phyloP scores from a whole-genome alignment of 2,888 invertebrate genomes.

The Agonum fuliginosum region DNA sequence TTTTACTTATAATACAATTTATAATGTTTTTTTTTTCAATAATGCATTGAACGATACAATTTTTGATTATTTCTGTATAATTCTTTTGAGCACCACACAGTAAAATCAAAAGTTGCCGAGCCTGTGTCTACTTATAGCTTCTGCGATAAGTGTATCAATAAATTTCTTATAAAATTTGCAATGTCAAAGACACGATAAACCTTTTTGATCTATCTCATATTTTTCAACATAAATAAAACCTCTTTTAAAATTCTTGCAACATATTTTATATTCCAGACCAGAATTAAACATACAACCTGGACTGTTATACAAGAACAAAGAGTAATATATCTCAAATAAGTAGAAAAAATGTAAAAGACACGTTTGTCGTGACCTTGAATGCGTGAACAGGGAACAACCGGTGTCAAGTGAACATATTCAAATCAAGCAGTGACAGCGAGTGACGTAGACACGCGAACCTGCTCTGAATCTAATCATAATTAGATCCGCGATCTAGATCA shows the following conservation, averaged over 20 bases:
- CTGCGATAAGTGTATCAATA: not conserved
- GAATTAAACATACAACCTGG: conserved; percentile 40
- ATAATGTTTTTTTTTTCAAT: too few relatives aligned
- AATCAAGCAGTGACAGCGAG: conserved; percentile 30
- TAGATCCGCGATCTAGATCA: not conserved
- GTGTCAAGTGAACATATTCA: conserved; percentile 43
- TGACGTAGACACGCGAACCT: conserved; percentile 7
- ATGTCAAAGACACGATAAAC: not conserved
- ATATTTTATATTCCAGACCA: conserved; percentile 49
- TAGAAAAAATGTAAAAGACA: conserved; percentile 38
- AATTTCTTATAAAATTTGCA: not conserved
- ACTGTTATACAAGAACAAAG: conserved; percentile 45
- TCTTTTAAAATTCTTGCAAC: conserved; percentile 31
- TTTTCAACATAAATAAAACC: conserved; percentile 31
- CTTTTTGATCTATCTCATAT: not conserved
- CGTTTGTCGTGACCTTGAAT: conserved; percentile 30
- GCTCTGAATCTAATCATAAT: conserved; percentile 17
- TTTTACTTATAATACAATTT: too few relatives aligned
- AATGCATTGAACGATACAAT: too few relatives aligned
- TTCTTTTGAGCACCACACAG: too few relatives aligned
- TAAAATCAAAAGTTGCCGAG: too few relatives aligned
- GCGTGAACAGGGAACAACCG: conserved; percentile 28
- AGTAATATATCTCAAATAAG: conserved; percentile 44
- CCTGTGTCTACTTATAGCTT: too few relatives aligned
- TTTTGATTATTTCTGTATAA: too few relatives aligned